Evolutionary conservation across 1,140 invertebrate genomes (phyloP), one percentile per base, ranked within the genome.

Genomic region (Atta cephalotes): DNA sequence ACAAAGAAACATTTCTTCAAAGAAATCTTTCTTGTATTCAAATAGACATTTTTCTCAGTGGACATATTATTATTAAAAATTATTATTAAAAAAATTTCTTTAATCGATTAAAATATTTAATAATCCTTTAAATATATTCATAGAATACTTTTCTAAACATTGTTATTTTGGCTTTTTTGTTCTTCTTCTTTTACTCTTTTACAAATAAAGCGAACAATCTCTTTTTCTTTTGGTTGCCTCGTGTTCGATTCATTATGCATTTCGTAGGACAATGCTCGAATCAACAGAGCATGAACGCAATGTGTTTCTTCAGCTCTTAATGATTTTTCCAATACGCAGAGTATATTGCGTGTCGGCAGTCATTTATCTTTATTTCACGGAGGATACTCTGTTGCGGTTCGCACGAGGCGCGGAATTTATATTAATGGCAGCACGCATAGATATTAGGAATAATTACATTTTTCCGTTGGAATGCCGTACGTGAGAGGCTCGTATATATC

Each of bases 401-500:
- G 89, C 87, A 85, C 88, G 85, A 90, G 85, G 71, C 85, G 35
- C 58, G 89, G 89, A 92, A 92, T 92, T 90, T 91, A 91, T 93
- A 93, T 93, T 92, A 92, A 92, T 92, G 91, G 63, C 62, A 18
- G 86, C 39, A 45, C 66, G 82, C 71, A 31, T 74, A 79, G 74
- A 62, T 86, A 92, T 93, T 93, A 91, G 81, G 88, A 90, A 86
- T 92, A 93, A 93, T 93, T 91, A 91, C 86, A 81, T 74, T 92
- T 90, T 92, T 91, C 90, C 90, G 88, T 85, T 10, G 88, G 76
- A 80, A 90, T 85, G 88, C 51, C 51, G 2, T 14, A 18, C 31
- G 45, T 49, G 56, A n/a, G 78, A 14, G 31, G 18, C 51, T 39
- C 21, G 35, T 25, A 58, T 10, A 58, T 21, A 53, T 68, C 28